Percentiles rank a stretch among this genome's conserved stretches.
These are phyloP conservation scores for Oxyruncus cristatus DNA, from an alignment of 2,113 vertebrate genomes.

Conservation along the genomic window DNA sequence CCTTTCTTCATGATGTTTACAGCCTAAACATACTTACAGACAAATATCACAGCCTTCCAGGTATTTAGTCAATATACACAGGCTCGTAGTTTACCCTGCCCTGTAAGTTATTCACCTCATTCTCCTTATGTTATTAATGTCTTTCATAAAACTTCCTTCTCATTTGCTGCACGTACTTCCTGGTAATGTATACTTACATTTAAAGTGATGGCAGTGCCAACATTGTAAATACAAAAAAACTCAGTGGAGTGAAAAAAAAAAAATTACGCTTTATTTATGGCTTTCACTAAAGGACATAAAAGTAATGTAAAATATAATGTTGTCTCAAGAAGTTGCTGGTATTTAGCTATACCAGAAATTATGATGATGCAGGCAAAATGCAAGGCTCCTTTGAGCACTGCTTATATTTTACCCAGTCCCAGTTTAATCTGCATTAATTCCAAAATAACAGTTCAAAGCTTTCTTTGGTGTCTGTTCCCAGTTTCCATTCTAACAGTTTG, in stretches of 20 bases:
- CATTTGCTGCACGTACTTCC: neutral
- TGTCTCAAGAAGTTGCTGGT: neutral
- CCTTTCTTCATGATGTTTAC: neutral
- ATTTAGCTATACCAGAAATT: neutral
- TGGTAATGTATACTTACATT: neutral
- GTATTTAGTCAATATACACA: neutral
- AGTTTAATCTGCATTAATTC: neutral
- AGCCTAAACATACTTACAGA: neutral
- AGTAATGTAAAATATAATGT: neutral
- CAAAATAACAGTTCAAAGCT: neutral
- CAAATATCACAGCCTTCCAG: accelerated
- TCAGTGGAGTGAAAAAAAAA: accelerated
- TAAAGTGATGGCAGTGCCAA: neutral
- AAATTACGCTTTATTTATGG: neutral
- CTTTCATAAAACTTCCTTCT: neutral
- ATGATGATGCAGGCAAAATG: neutral
- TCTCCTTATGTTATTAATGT: neutral
- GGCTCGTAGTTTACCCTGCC: neutral
- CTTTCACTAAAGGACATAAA: neutral
- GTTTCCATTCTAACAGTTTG: neutral
- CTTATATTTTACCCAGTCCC: neutral
- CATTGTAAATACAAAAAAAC: neutral
- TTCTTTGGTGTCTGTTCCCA: neutral
- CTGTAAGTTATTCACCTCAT: neutral
- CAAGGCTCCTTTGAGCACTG: neutral